Conservation (phyloP, 2,797 vertebrate genomes). For the Siniperca obscura region DNA sequence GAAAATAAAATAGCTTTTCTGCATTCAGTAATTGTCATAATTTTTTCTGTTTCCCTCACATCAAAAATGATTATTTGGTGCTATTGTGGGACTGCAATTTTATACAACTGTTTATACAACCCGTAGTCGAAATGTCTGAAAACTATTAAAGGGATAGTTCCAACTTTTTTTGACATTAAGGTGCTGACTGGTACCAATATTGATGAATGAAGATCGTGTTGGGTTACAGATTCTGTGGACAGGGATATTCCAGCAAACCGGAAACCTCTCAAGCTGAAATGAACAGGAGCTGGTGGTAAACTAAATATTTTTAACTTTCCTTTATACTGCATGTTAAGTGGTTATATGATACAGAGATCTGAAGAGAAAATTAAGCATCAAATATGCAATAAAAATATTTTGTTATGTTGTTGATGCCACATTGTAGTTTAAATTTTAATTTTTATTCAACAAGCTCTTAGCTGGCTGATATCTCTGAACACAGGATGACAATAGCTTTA, state of each 20-base stretch:
- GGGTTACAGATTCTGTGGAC: neutral
- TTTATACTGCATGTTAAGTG: neutral
- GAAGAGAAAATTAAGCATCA: neutral
- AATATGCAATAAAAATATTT: neutral
- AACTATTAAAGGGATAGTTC: too few relatives aligned
- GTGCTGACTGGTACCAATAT: neutral
- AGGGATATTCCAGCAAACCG: neutral
- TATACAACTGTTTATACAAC: neutral
- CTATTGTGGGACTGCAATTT: neutral
- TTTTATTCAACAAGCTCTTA: neutral
- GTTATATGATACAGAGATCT: neutral
- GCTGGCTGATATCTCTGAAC: neutral
- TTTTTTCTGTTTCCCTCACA: neutral
- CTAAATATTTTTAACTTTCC: neutral
- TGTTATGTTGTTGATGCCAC: neutral
- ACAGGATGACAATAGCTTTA: neutral
- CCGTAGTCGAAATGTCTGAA: neutral
- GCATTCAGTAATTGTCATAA: neutral
- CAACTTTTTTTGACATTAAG: neutral
- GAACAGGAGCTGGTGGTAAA: neutral
- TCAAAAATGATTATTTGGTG: neutral
- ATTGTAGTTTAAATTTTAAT: neutral
- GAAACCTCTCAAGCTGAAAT: neutral
- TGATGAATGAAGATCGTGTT: neutral
- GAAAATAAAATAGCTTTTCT: slow-evolving; percentile 20